Base-by-base conservation (phyloP, 2,888 invertebrate genomes). In the Monoplex corrugatus region DNA sequence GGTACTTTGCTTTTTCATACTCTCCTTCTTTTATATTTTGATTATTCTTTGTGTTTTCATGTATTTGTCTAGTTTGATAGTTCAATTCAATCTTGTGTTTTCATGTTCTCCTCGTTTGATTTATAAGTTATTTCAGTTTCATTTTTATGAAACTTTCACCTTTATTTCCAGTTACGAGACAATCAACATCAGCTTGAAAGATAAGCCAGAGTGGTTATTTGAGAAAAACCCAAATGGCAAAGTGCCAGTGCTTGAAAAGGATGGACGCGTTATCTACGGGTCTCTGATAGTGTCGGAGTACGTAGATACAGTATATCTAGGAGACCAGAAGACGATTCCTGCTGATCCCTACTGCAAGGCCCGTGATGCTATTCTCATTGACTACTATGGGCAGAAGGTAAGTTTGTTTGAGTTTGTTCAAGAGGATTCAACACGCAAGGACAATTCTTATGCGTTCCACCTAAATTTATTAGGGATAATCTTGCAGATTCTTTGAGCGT, bases 281-380 rank as follows among this genome's bases (percentile, higher is more conserved):
- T 97, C 97, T 87, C 93, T 96, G 28, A 96, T 96, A 28, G 97
- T 97, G 91, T 96, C 96, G 43, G 96, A 97, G 90, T 97, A 96
- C 93, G 94, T 97, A 80, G 97, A 97, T 91, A 96, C 97, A 89
- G 96, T 96, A 78, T 97, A 97, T 93, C 96, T 97, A 0, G 10
- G 43, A 0, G 94, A 96, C 40, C 96, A 96, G 75, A 96, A 96
- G n/a, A 94, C 97, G 0, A 96, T 96, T 90, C 96, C 97, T 0
- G 93, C 95, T 2, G 96, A 97, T 90, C 96, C 96, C 0, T 94
- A 94, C 90, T 86, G 75, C 10, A 91, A 91, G 57, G 95, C 95
- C 0, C 91, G 91, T 72, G 95, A 95, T 85, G 92, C 92, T 57
- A 93, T 95, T 89, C 91, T 95, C n/a, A 90, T 93, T 84, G 94